Percentiles rank a stretch among this genome's conserved stretches.
Conservation (phyloP, 2,113 vertebrate species). For the Toxostoma redivivum region DNA sequence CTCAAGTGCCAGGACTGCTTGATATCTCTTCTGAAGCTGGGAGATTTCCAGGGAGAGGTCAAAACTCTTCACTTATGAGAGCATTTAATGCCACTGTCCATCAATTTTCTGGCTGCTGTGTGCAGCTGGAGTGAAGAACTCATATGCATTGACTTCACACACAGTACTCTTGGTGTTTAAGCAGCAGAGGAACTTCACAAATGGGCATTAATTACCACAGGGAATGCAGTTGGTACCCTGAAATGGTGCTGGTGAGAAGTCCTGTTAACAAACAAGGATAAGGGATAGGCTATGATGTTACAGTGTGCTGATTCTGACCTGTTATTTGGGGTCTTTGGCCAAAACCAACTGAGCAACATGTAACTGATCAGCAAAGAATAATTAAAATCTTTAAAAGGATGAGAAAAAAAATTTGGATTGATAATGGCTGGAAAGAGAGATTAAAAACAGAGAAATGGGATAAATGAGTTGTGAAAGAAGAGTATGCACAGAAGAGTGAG, state of each 20-base stretch:
- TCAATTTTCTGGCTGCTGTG: not conserved
- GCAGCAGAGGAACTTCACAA: not conserved
- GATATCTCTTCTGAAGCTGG: not conserved
- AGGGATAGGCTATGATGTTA: not conserved
- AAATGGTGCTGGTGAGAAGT: not conserved
- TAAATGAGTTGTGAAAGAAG: not conserved
- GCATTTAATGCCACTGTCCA: rapidly evolving
- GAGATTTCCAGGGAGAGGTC: not conserved
- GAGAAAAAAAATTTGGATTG: not conserved
- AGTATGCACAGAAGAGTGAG: not conserved
- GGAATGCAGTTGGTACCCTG: not conserved
- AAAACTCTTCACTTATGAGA: not conserved
- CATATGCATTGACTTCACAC: not conserved
- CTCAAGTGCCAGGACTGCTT: not conserved
- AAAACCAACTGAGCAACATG: not conserved
- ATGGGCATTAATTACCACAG: not conserved
- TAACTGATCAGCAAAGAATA: not conserved
- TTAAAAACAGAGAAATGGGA: not conserved
- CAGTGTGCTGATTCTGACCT: not conserved
- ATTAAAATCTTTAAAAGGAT: not conserved
- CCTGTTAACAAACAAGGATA: not conserved
- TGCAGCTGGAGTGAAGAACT: not conserved
- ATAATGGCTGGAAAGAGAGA: not conserved
- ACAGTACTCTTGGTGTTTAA: not conserved
- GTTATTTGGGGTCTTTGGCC: not conserved